Conservation (phyloP, 2,888 invertebrate genomes). For the Lasioglossum figueresi region DNA sequence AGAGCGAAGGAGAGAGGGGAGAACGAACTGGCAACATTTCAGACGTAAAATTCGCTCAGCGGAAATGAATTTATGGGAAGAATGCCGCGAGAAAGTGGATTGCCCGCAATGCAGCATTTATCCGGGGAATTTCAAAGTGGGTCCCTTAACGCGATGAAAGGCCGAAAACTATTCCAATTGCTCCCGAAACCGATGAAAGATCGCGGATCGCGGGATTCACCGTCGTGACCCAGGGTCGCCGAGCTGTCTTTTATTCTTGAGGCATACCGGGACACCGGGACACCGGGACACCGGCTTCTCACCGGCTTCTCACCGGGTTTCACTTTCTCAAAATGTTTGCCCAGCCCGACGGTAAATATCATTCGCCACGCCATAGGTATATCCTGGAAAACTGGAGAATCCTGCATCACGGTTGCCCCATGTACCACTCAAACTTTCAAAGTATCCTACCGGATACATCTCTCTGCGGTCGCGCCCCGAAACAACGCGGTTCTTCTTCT, state of each 20-base stretch:
- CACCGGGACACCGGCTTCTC: too few relatives aligned
- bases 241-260: neutral
- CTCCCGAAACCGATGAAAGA: neutral
- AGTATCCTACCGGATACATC: neutral
- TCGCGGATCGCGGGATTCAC: neutral
- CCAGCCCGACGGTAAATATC: neutral
- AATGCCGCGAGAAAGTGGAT: constrained; percentile 34
- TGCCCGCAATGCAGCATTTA: constrained; percentile 26
- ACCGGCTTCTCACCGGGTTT: neutral
- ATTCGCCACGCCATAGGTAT: neutral
- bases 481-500: neutral
- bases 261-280: neutral
- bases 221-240: neutral
- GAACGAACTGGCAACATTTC: constrained; percentile 43
- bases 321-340: constrained; percentile 28
- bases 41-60: constrained; percentile 19
- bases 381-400: neutral
- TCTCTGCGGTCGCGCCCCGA: neutral
- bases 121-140: constrained; percentile 13
- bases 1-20: neutral
- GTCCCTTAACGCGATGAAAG: neutral
- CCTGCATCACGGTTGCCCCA: neutral
- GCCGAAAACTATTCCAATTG: neutral
- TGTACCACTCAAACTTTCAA: neutral
- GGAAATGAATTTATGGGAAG: constrained; percentile 41